Percentiles rank a stretch among this genome's conserved stretches.
Conservation (phyloP, 2,113 vertebrate genomes). For the Psilopsiagon aymara region DNA sequence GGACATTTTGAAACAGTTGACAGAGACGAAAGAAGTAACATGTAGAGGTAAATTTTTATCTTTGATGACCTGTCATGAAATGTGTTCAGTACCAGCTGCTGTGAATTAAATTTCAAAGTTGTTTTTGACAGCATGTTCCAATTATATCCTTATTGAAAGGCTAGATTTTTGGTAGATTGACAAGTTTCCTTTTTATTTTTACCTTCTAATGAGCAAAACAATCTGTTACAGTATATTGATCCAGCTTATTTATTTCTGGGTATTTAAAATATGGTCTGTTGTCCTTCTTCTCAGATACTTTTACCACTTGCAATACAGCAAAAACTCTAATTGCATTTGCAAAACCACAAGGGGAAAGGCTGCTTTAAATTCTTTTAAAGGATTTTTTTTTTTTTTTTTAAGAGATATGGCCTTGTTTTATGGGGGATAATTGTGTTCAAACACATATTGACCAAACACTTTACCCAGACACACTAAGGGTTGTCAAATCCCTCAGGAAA, state of each 20-base stretch:
- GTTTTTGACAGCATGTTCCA: constrained; percentile 63
- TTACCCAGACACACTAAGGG: neutral
- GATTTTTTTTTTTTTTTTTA: neutral
- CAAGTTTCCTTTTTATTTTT: constrained; percentile 68
- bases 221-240: constrained; percentile 64
- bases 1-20: constrained; percentile 32
- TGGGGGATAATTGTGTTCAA: neutral
- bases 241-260: constrained; percentile 51
- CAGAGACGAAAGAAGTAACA: constrained; percentile 35
- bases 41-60: constrained; percentile 52
- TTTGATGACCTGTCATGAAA: constrained; percentile 68
- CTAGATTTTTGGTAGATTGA: constrained; percentile 64
- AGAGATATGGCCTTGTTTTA: neutral
- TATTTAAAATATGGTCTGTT: constrained; percentile 23
- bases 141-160: constrained; percentile 67
- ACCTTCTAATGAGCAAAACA: constrained; percentile 66
- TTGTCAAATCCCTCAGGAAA: neutral
- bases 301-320: neutral
- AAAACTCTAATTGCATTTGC: neutral
- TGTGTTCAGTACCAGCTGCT: constrained; percentile 62
- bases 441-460: neutral
- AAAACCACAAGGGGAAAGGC: neutral
- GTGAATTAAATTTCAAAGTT: constrained; percentile 62
- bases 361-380: neutral
- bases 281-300: neutral